Evolutionary conservation across 2,113 vertebrate species (phyloP), one percentile per base, ranked within the genome.

Genomic region (Nibea coibor): DNA sequence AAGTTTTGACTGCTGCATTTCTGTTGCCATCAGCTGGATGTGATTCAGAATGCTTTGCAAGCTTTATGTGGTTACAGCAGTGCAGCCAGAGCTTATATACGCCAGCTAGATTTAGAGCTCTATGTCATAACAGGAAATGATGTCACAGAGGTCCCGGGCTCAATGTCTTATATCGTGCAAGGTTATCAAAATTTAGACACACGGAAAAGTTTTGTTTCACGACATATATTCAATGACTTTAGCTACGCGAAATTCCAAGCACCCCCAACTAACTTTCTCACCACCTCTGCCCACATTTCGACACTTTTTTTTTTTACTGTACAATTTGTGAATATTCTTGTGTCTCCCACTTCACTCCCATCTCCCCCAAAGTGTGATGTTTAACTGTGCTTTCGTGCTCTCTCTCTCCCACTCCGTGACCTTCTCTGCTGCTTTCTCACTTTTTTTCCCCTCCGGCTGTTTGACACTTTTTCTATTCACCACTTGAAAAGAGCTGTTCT

Each of bases 111-210:
- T 87, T 85, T 83, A 91, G 90, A 88, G 68, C 48, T 24, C 64
- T 78, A 53, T 88, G 89, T 92, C 91, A 91, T 87, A 88, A 88
- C 90, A 92, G 92, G 91, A 93, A 88, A 72, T 90, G n/a, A 93
- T 90, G 82, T 91, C 88, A 91, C 43, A 15, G 16, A 47, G 43
- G 42, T 17, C 58, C 19, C 15, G 26, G 17, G 48, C 71, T 72
- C 43, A 72, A 72, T 42, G n/a, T 62, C 48, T 59, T 72, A 42
- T 79, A 45, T 82, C 61, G 57, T 90, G 43, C 66, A 64, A 76
- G 53, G 57, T 71, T 66, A 24, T 78, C 61, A 74, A 51, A 68
- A 68, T 43, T 12, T 62, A 72, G 42, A 53, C 3, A 35, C 22
- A 66, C 54, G 53, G 24, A 39, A 20, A 73, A 20, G 5, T 4